Conservation (phyloP, 2,797 vertebrate genomes). For the Hippocampus kuda region DNA sequence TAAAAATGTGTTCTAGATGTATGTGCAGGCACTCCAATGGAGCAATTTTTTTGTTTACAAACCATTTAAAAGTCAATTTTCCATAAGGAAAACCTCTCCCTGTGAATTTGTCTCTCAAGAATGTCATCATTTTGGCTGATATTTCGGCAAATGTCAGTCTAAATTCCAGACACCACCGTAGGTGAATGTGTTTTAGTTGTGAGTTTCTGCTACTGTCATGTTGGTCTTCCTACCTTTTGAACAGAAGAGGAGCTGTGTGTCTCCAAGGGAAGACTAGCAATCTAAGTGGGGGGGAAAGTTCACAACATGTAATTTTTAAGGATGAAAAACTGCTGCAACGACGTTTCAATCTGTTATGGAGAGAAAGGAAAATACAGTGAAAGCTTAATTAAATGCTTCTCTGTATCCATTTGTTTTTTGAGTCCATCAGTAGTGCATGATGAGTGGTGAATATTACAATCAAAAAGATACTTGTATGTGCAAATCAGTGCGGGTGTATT, state of each 20-base stretch:
- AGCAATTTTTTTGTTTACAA: not conserved
- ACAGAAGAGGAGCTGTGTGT: not conserved
- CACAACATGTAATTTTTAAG: slow-evolving; percentile 12
- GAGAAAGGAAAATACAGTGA: slow-evolving; percentile 5
- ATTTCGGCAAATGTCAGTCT: not conserved
- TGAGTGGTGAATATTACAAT: not conserved
- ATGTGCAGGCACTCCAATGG: no score
- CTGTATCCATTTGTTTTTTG: not conserved
- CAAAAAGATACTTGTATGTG: not conserved
- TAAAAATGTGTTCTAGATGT: no score
- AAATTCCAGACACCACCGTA: not conserved
- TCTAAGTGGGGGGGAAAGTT: slow-evolving; percentile 4
- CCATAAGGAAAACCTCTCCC: not conserved
- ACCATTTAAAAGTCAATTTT: not conserved
- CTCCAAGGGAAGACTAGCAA: slow-evolving; percentile 1
- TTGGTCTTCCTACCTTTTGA: not conserved
- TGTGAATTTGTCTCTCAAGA: not conserved
- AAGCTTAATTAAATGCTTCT: slow-evolving; percentile 17
- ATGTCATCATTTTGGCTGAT: not conserved
- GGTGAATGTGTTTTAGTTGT: not conserved
- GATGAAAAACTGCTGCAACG: slow-evolving; percentile 2
- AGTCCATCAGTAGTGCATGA: not conserved
- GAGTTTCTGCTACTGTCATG: not conserved
- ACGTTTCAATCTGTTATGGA: slow-evolving; percentile 21
- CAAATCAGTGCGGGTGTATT: not conserved